Evolutionary conservation across 1,140 invertebrate genomes (phyloP), one percentile per base, ranked within the genome.

Genomic region (Glossosoma conforme): DNA sequence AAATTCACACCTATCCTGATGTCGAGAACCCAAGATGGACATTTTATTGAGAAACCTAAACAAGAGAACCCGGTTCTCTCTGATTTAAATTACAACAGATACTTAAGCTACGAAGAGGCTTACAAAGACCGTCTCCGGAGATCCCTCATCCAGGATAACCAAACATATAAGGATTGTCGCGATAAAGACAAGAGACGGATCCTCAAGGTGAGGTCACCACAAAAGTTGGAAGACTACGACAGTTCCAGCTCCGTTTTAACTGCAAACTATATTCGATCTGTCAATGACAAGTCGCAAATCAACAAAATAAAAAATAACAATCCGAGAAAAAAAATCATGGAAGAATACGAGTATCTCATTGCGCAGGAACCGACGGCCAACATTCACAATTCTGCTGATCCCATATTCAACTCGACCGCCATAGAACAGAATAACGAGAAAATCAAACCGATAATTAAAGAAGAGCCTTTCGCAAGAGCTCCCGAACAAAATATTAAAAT

Each of bases 171-270:
- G 43, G 35, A 35, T 15, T 42, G 15, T 15, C 4, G 24, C n/a
- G 15, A 19, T 20, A 2, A 15, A 22, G 15, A 33, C 5, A 32
- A 47, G 10, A 22, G 3, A 42, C n/a, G n/a, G n/a, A n/a, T n/a
- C n/a, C n/a, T n/a, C n/a, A n/a, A n/a, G n/a, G n/a, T n/a, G n/a
- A n/a, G n/a, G n/a, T n/a, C n/a, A n/a, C n/a, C n/a, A n/a, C n/a
- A 41, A 25, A 15, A 14, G 3, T 30, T 48, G n/a, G 36, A 55
- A 25, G 44, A 44, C 22, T 49, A 42, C 15, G 54, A 56, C 25
- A 56, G 54, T 35, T 19, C 30, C 13, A 57, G 55, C 42, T 57
- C 55, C 4, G 55, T 57, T 18, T 42, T 57, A 32, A 57, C 55
- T 3, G 38, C 41, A 5, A 57, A 52, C 33, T 57, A 57, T 21